Percentiles rank a stretch among this genome's conserved stretches.
Conservation (phyloP, 2,888 invertebrate species). For the Nycteola revayana region DNA sequence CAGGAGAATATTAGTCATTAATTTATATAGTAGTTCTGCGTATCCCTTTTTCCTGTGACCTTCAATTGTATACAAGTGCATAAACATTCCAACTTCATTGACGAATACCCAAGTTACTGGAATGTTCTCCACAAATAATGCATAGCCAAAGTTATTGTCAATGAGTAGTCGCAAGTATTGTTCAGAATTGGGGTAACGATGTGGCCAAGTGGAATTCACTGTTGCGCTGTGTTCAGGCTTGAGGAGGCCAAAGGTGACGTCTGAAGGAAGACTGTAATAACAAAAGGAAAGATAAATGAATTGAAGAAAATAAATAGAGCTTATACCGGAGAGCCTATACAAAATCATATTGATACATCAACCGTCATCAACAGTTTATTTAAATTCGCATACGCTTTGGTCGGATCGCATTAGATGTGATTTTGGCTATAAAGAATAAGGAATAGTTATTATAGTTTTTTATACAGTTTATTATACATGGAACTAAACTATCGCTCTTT, state of each 20-base stretch:
- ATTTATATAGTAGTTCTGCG: constrained; percentile 46
- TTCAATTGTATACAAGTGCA: constrained; percentile 53
- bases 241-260: constrained; percentile 35
- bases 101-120: constrained; percentile 50
- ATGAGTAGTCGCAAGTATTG: constrained; percentile 48
- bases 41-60: constrained; percentile 53
- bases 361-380: too few relatives aligned
- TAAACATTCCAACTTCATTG: constrained; percentile 50
- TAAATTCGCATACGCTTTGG: too few relatives aligned
- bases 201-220: constrained; percentile 51
- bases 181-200: constrained; percentile 39
- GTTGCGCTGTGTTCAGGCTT: constrained; percentile 38
- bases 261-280: constrained; percentile 40
- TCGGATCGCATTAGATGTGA: too few relatives aligned
- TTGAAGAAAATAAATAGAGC: too few relatives aligned
- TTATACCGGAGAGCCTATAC: too few relatives aligned
- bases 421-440: too few relatives aligned
- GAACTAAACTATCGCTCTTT: too few relatives aligned
- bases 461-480: too few relatives aligned
- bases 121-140: constrained; percentile 39
- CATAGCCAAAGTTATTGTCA: constrained; percentile 46
- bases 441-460: too few relatives aligned
- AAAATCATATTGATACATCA: too few relatives aligned
- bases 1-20: constrained; percentile 43
- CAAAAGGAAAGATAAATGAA: too few relatives aligned